Evolutionary conservation across 2,113 vertebrate species (phyloP).

Genomic region (Podiceps cristatus): DNA sequence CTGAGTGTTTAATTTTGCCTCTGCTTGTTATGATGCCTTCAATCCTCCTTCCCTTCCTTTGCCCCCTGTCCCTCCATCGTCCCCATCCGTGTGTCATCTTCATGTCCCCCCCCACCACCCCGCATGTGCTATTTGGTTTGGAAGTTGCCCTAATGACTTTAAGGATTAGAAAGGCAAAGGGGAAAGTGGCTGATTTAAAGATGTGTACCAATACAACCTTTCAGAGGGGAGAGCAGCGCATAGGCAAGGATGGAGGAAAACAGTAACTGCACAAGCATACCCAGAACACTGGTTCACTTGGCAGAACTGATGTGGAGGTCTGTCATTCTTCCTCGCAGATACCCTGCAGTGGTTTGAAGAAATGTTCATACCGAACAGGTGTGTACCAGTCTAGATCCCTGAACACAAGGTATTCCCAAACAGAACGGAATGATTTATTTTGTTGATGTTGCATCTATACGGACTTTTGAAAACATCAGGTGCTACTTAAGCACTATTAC

Average conservation of each 20-base stretch:
- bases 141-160: background rate
- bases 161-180: background rate
- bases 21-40: background rate
- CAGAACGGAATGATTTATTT: background rate
- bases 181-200: background rate
- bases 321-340: background rate
- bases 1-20: background rate
- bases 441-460: background rate
- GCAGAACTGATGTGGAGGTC: background rate
- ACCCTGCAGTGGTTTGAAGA: background rate
- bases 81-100: no score
- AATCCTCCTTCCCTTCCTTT: background rate
- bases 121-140: background rate
- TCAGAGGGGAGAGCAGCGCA: background rate
- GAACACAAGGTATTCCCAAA: background rate
- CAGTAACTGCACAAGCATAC: background rate
- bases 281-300: background rate
- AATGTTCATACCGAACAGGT: background rate
- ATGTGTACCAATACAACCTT: background rate
- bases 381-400: background rate
- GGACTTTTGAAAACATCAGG: background rate
- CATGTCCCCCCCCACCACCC: no score
- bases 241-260: background rate
- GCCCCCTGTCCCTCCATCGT: no score
- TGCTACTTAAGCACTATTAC: background rate